phyloP scores from a whole-genome alignment of 2,113 vertebrate species.

The Narcine bancroftii region DNA sequence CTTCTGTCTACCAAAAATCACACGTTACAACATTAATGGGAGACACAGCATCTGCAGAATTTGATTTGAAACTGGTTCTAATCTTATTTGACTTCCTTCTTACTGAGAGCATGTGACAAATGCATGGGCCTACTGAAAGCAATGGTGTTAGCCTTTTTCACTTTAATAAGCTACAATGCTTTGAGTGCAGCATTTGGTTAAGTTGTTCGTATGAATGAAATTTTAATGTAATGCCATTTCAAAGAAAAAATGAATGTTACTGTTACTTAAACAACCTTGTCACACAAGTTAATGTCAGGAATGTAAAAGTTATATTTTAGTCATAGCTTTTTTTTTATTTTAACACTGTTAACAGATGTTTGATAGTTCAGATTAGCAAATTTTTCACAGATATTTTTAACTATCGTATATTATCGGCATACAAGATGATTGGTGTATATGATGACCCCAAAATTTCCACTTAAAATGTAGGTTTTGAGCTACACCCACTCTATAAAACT shows the following conservation, averaged over 20 bases:
- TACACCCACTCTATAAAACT: too few species aligned
- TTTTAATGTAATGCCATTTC: neutral
- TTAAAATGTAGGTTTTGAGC: too few species aligned
- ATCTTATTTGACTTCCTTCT: constrained; percentile 27
- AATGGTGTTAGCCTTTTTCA: constrained; percentile 25
- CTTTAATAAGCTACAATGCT: constrained; percentile 23
- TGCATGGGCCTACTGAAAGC: neutral
- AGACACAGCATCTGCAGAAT: constrained; percentile 30
- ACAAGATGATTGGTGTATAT: too few species aligned
- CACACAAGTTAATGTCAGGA: neutral
- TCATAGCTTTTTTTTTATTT: neutral
- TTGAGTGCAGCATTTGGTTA: neutral
- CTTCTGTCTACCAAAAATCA: constrained; percentile 8
- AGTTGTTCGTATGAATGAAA: neutral
- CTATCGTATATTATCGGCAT: too few species aligned
- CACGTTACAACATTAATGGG: constrained; percentile 21
- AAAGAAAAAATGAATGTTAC: neutral
- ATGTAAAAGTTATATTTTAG: neutral
- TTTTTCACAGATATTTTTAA: neutral
- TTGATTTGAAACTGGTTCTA: constrained; percentile 29
- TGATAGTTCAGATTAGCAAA: neutral
- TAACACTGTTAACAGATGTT: neutral
- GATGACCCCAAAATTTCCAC: too few species aligned
- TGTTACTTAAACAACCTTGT: neutral
- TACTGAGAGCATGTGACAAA: constrained; percentile 16